A percentile compares a stretch with the other conserved stretches of the same genome.
Conservation (phyloP, 2,797 vertebrate genomes). For the Dallia pectoralis region DNA sequence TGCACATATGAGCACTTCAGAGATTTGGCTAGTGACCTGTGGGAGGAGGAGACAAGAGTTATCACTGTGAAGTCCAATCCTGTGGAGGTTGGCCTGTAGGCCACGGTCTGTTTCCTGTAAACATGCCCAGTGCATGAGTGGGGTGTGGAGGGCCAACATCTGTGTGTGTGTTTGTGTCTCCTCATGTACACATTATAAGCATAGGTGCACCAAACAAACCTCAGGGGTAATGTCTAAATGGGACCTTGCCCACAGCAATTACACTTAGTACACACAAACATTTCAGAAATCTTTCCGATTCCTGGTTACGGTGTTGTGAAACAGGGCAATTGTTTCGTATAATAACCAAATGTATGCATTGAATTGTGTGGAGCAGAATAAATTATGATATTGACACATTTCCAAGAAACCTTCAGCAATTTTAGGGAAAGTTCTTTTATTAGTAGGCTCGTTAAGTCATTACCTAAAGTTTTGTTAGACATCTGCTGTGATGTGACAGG, state of each 20-base stretch:
- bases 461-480: no score
- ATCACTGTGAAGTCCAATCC: slow-evolving; percentile 27
- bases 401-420: no score
- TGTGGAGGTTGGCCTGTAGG: slow-evolving; percentile 17
- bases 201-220: slow-evolving; percentile 3
- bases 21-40: no score
- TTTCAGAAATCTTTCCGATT: not conserved
- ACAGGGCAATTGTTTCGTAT: not conserved
- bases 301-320: not conserved
- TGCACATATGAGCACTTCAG: no score
- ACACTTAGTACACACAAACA: not conserved
- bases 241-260: not conserved
- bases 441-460: no score
- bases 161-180: slow-evolving; percentile 20
- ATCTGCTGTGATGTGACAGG: no score
- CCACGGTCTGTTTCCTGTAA: slow-evolving; percentile 33
- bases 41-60: not conserved
- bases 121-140: slow-evolving; percentile 24
- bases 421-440: no score
- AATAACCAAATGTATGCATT: no score
- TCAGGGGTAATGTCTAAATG: not conserved
- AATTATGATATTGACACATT: no score
- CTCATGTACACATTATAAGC: slow-evolving; percentile 7
- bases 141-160: slow-evolving; percentile 23
- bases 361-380: no score